Conservation (phyloP, 2,113 vertebrate species). For the Lycaon pictus region DNA sequence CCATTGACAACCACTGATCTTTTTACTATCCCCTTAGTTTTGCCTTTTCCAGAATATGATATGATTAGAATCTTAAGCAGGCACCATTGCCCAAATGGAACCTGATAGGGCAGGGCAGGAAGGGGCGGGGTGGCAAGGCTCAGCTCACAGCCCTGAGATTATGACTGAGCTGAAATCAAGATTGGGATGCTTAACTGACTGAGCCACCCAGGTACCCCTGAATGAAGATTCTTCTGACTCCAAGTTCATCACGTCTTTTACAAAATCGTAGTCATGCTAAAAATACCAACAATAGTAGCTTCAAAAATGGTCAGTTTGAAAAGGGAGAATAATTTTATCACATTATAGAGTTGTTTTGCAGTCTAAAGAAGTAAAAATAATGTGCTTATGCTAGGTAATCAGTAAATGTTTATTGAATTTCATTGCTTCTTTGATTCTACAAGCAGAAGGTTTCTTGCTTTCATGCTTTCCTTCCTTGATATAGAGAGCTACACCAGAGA, state of each 20-base stretch:
- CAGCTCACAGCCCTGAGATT: not conserved
- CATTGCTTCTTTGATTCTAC: conserved; percentile 36
- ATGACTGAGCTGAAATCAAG: not conserved
- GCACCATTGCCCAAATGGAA: not conserved
- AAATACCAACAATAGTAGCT: not conserved
- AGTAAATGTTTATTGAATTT: conserved; percentile 48
- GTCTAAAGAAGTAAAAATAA: conserved; percentile 33
- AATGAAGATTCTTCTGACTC: conserved; percentile 58
- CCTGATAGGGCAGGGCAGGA: not conserved
- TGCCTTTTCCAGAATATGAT: conserved; percentile 15
- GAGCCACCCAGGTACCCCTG: not conserved
- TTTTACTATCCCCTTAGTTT: conserved; percentile 39
- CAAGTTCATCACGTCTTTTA: not conserved
- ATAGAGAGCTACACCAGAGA: not conserved
- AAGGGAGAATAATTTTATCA: conserved; percentile 18
- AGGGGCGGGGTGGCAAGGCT: not conserved
- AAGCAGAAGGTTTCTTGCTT: not conserved
- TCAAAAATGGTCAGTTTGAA: conserved; percentile 22
- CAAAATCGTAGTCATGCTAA: conserved; percentile 16
- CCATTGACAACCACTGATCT: not conserved
- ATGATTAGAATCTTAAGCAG: not conserved
- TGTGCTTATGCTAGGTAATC: not conserved
- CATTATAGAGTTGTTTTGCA: not conserved
- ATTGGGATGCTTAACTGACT: not conserved
- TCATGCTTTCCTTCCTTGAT: conserved; percentile 2